Evolutionary conservation across 2,797 vertebrate species (phyloP).

Genomic region (Cuniculus paca): DNA sequence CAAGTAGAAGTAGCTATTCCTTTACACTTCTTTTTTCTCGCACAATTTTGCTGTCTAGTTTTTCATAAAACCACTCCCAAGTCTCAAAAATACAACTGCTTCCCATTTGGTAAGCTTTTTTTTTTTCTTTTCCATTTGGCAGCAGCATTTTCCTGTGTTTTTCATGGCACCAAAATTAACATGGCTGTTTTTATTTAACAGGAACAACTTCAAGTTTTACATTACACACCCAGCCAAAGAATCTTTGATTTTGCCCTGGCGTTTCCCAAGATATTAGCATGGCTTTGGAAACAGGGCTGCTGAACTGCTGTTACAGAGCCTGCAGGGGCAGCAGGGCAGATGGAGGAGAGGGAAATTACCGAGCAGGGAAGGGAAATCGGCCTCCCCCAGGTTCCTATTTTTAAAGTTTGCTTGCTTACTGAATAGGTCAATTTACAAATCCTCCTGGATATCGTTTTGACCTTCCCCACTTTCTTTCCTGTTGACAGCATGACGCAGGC

Average conservation of each 20-base stretch:
- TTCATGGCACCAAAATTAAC: slow-evolving; percentile 79
- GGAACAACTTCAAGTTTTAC: slow-evolving; percentile 79
- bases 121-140: slow-evolving; percentile 61
- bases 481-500: slow-evolving; percentile 71
- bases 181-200: slow-evolving; percentile 78
- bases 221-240: slow-evolving; percentile 72
- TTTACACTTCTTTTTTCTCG: not conserved
- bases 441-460: slow-evolving; percentile 70
- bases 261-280: slow-evolving; percentile 58
- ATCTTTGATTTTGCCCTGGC: slow-evolving; percentile 69
- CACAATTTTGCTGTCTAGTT: slow-evolving; percentile 59
- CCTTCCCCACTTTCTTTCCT: slow-evolving; percentile 68
- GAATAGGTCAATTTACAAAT: slow-evolving; percentile 73
- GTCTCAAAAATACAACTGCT: slow-evolving; percentile 79
- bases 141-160: slow-evolving; percentile 77
- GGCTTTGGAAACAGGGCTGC: slow-evolving; percentile 63
- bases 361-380: not conserved
- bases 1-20: not conserved
- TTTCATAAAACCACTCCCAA: not conserved
- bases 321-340: slow-evolving; percentile 10
- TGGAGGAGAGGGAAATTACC: not conserved
- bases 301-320: slow-evolving; percentile 43
- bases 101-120: slow-evolving; percentile 71
- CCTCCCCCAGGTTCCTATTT: slow-evolving; percentile 62
- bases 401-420: slow-evolving; percentile 68